Percentiles rank a stretch among this genome's conserved stretches.
Conservation (phyloP, 1,140 invertebrate genomes). For the Leucophenga varia region DNA sequence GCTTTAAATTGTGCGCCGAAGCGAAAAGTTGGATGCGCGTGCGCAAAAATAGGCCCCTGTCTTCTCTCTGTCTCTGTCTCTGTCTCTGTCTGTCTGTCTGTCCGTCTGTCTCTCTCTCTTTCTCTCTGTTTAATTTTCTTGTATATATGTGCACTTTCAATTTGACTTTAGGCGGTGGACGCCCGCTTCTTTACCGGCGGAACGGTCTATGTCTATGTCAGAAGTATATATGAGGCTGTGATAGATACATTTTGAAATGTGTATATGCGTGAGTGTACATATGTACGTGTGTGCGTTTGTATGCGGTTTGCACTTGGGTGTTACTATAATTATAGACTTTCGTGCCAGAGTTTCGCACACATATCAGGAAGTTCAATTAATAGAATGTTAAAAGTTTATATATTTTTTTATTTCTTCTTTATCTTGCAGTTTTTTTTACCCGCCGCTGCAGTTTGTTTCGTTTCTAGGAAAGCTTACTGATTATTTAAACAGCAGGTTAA, state of each 20-base stretch:
- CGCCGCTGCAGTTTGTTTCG: slow-evolving; percentile 5
- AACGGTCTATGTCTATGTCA: slow-evolving; percentile 15
- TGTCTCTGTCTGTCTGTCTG: background rate
- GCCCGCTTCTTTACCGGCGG: slow-evolving; percentile 1
- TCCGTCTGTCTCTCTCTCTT: background rate
- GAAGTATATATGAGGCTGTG: background rate
- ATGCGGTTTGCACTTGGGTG: slow-evolving; percentile 1
- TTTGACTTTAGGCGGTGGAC: slow-evolving; percentile 4
- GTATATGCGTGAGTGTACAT: too few relatives aligned
- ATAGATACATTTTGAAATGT: too few relatives aligned
- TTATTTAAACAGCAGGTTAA: slow-evolving; percentile 15
- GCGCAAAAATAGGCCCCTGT: slow-evolving; percentile 32
- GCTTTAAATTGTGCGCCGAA: slow-evolving; percentile 48
- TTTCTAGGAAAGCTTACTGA: slow-evolving; percentile 4
- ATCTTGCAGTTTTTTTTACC: too few relatives aligned
- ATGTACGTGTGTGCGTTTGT: slow-evolving; percentile 9
- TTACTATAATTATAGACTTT: slow-evolving; percentile 3
- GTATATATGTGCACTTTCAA: slow-evolving; percentile 29
- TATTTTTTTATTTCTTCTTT: too few relatives aligned
- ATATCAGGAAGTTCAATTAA: slow-evolving; percentile 48
- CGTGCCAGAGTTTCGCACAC: slow-evolving; percentile 23
- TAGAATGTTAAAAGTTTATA: slow-evolving; percentile 16
- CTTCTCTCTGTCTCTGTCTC: background rate
- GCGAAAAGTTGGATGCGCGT: slow-evolving; percentile 21
- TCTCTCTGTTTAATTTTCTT: too few relatives aligned